Base-by-base conservation (phyloP, 1,140 invertebrate species). In the Phthorimaea operculella region DNA sequence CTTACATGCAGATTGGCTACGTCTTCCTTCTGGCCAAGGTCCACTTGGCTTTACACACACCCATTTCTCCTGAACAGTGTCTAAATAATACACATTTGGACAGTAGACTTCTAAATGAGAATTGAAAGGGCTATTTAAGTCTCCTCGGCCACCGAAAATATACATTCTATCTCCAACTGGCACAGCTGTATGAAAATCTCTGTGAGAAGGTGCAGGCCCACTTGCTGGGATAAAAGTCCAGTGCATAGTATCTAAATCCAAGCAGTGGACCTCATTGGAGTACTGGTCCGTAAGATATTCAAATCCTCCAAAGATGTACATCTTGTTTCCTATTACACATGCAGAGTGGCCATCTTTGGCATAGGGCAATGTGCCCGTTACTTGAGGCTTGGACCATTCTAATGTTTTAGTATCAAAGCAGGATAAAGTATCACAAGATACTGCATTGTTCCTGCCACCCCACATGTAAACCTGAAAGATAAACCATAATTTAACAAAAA, bases 221-320 rank as follows among this genome's bases (percentile, higher is more conserved):
- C 75, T 76, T 7, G 90, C 88, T 56, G 85, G 74, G 49, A 94
- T 70, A 66, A 87, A 90, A 17, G 74, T 84, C 95, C 94, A 96
- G 10, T 87, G 76, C 81, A 93, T 87, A 21, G 89, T 94, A 16
- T 89, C 83, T 56, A 97, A 88, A 84, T 96, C 88, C 15, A 96
- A 84, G 17, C 87, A 87, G 77, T 92, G 92, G 4, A 96, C 89
- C 62, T 94, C 91, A 79, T 94, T 90, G 16, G 92, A 92, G 80
- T 95, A 96, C 59, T 90, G 86, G 63, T 95, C 92, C 47, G 90
- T 88, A 21, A 90, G 87, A 66, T 94, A 94, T 81, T 93, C 90
- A 82, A 91, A 97, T 6, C 96, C 96, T 17, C 95, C 96, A 87
- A 96, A 97, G 54, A 97, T 92, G 68, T 92, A 96, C 95, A 98